phyloP scores from a whole-genome alignment of 2,888 invertebrate genomes.

The Rhagium mordax region DNA sequence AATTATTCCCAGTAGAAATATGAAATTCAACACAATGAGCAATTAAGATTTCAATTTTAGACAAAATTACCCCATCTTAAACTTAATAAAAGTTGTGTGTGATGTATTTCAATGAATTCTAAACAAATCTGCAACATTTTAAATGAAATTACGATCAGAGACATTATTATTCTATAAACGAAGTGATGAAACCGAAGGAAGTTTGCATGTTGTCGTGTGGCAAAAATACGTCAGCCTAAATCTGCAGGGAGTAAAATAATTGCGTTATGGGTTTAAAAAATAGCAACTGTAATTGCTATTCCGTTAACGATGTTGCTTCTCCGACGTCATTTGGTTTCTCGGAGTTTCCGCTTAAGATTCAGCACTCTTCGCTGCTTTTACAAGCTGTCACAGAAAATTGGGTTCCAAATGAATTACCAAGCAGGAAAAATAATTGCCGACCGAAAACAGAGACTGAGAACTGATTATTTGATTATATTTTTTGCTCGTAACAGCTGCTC shows the following conservation, averaged over 20 bases:
- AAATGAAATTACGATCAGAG: neutral
- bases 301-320: neutral
- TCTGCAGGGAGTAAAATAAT: neutral
- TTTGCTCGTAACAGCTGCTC: neutral
- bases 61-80: no score
- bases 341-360: neutral
- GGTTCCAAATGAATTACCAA: conserved; percentile 1
- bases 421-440: neutral
- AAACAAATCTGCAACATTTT: neutral
- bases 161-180: neutral
- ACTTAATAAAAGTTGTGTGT: no score
- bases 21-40: no score
- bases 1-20: no score
- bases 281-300: conserved; percentile 2
- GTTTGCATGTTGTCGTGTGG: neutral
- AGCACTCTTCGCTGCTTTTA: neutral
- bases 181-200: neutral
- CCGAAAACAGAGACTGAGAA: neutral
- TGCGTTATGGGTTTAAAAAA: neutral
- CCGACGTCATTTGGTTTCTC: neutral
- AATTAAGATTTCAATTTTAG: no score
- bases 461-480: neutral
- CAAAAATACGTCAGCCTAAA: neutral
- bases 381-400: neutral
- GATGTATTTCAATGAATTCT: neutral